phyloP scores from a whole-genome alignment of 2,888 invertebrate species.

The Yponomeuta plumbellus region DNA sequence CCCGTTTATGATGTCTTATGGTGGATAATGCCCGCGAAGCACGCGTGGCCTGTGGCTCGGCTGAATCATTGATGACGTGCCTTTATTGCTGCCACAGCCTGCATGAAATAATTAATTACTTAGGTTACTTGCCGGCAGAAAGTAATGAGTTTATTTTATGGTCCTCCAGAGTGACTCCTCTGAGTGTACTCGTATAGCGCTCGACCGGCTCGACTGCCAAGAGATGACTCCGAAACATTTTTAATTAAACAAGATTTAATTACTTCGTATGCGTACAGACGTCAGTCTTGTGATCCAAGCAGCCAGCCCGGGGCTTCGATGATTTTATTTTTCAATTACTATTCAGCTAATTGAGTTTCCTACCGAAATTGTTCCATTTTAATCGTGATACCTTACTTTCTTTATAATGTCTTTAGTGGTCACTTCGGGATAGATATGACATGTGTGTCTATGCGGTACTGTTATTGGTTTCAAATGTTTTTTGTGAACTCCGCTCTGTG shows the following conservation, averaged over 20 bases:
- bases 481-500: background rate
- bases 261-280: background rate
- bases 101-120: conserved; percentile 68
- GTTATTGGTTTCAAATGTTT: background rate
- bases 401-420: too few relatives aligned
- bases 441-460: too few relatives aligned
- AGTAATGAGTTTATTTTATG: conserved; percentile 16
- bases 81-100: conserved; percentile 60
- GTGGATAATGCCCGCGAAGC: conserved; percentile 67
- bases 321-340: background rate
- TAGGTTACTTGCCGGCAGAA: background rate
- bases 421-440: too few relatives aligned
- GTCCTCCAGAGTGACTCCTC: background rate
- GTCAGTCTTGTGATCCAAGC: background rate
- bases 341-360: conserved; percentile 1
- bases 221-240: conserved; percentile 6
- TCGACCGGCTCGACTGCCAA: background rate
- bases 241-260: conserved; percentile 12
- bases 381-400: too few relatives aligned
- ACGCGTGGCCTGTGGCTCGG: conserved; percentile 61
- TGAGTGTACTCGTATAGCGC: background rate
- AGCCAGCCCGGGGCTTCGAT: background rate
- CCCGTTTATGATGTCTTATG: conserved; percentile 75
- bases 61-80: conserved; percentile 70
- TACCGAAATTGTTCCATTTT: background rate